Conservation (phyloP, 1,140 invertebrate genomes). For the Drosophila tropicalis region DNA sequence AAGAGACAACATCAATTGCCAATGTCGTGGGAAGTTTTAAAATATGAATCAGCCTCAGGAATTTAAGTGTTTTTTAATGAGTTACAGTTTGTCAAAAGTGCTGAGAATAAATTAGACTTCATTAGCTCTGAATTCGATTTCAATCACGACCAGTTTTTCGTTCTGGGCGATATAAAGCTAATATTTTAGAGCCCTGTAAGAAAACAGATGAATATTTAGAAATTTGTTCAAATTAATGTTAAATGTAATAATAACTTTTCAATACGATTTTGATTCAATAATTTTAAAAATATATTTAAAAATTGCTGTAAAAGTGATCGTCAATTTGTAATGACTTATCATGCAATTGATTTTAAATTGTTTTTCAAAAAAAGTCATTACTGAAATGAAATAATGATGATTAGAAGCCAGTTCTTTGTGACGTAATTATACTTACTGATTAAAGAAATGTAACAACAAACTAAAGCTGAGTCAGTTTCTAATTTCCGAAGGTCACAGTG, state of each 20-base stretch:
- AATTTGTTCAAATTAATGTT: too few species aligned
- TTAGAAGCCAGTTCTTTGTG: not conserved
- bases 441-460: not conserved
- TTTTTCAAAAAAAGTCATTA: not conserved
- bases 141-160: too few species aligned
- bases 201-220: too few species aligned
- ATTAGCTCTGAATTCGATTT: not conserved
- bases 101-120: constrained; percentile 3
- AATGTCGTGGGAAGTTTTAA: constrained; percentile 35
- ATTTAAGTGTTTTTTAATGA: constrained; percentile 26
- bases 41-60: constrained; percentile 41
- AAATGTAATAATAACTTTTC: too few species aligned
- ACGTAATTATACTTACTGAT: not conserved
- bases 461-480: not conserved
- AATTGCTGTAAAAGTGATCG: too few species aligned
- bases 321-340: not conserved
- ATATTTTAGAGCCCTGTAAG: too few species aligned
- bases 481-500: too few species aligned
- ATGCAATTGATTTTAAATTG: constrained; percentile 1
- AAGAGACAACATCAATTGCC: not conserved
- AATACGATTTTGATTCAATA: too few species aligned
- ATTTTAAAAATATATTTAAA: too few species aligned
- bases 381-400: not conserved
- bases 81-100: not conserved
- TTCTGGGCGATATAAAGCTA: too few species aligned